phyloP scores from a whole-genome alignment of 2,888 invertebrate genomes.

The Amphipoea lucens region DNA sequence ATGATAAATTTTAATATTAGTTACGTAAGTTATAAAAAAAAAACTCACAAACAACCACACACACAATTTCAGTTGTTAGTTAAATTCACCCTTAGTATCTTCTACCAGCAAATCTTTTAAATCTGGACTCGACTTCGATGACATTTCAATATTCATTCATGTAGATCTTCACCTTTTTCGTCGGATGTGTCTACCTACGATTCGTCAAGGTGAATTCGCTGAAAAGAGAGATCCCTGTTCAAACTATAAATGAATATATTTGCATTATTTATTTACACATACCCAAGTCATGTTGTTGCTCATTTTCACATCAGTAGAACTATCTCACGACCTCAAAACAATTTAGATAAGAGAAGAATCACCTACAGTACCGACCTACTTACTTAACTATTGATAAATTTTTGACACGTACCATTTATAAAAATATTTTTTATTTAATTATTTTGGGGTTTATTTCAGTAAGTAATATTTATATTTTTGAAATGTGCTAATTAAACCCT shows the following conservation, averaged over 20 bases:
- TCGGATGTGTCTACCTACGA: neutral
- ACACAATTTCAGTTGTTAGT: no score
- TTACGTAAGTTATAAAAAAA: no score
- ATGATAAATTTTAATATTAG: no score
- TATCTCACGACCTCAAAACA: neutral
- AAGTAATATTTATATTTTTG: no score
- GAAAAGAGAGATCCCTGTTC: neutral
- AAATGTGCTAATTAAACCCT: no score
- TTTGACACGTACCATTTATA: neutral
- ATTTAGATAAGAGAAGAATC: neutral
- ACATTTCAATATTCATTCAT: neutral
- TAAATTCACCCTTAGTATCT: neutral
- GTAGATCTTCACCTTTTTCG: neutral
- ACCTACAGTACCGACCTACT: neutral
- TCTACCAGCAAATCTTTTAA: neutral
- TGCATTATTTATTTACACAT: neutral
- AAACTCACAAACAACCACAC: no score
- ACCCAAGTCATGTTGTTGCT: neutral
- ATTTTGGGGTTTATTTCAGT: no score
- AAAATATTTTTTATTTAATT: no score
- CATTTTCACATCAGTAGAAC: neutral
- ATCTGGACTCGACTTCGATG: neutral
- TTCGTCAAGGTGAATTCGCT: neutral
- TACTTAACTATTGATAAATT: neutral
- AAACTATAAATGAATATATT: neutral